Base-by-base conservation (phyloP, 2,888 invertebrate genomes). In the Silvanus unidentatus region DNA sequence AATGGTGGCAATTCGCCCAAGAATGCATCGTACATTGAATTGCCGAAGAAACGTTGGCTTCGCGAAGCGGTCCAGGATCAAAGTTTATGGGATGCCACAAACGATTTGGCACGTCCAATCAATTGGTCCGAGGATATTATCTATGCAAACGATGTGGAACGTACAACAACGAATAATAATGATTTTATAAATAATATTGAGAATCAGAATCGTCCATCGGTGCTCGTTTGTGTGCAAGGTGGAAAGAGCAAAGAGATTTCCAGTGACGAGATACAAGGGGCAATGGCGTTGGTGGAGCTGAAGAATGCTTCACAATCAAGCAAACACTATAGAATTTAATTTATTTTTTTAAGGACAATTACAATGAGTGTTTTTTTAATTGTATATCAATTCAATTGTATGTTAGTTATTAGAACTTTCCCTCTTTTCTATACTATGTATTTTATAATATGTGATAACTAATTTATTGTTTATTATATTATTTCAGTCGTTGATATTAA, bases 11-110 rank as follows among this genome's bases (percentile, higher is more conserved):
- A 32, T 12, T 36, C 22, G 8, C 36, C 35, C 5, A 42, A 42
- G n/a, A 41, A 41, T 29, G 13, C 39, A 11, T 14, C 16, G 5
- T 40, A n/a, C 4, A 32, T 32, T 32, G 62, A 62, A 45, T 47
- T 63, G 52, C 80, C 80, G 12, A 81, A 81, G 61, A 80, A 80
- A 58, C 71, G 79, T 14, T 80, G 80, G 80, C 61, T 80, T 10
- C 68, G 77, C 1, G 78, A 78, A 62, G 79, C 78, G 2, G 55
- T 60, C 2, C 63, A 66, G 45, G 65, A 68, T 38, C 63, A 65
- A 44, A 66, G 67, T 44, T 53, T 58, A n/a, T 63, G 65, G 63
- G 67, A 69, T 44, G 64, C 64, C 3, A 63, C 61, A 15, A 73
- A 73, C 42, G 75, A 75, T 42, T 55, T 78, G 22, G 77, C 77